A percentile compares a stretch with the other conserved stretches of the same genome.
phyloP scores from a whole-genome alignment of 2,113 vertebrate genomes.

The Trochalopteron elliotii region DNA sequence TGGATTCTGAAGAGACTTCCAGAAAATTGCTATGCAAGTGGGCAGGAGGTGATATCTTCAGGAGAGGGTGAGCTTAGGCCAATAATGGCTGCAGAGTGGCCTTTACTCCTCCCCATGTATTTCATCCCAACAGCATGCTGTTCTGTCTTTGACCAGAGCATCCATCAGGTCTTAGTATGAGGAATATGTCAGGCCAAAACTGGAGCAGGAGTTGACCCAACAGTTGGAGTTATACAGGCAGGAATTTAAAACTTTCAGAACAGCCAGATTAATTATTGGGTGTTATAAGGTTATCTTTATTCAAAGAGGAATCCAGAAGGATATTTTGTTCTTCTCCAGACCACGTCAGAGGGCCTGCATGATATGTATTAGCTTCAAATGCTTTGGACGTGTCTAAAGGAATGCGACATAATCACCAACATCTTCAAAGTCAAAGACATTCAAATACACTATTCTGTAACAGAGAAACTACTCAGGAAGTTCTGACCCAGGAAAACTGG shows the following conservation, averaged over 20 bases:
- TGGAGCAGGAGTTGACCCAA: background rate
- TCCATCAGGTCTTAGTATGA: background rate
- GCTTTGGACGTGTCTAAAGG: background rate
- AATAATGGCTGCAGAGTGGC: background rate
- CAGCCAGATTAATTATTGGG: background rate
- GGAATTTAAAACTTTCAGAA: background rate
- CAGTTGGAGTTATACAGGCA: background rate
- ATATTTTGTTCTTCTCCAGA: background rate
- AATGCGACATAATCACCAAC: fast-evolving
- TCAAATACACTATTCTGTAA: background rate
- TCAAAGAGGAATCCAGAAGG: background rate
- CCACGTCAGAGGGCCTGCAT: background rate
- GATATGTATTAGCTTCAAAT: background rate
- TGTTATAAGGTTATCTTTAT: background rate
- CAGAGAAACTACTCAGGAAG: background rate
- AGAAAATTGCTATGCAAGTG: background rate
- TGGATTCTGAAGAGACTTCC: background rate
- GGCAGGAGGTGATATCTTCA: background rate
- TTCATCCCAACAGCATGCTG: fast-evolving
- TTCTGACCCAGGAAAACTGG: background rate
- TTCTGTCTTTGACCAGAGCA: background rate
- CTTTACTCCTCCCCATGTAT: fast-evolving
- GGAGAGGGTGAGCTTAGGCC: background rate
- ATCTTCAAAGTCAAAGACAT: background rate
- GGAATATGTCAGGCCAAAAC: background rate